Base-by-base conservation (phyloP, 2,113 vertebrate species). In the Girardinichthys multiradiatus region DNA sequence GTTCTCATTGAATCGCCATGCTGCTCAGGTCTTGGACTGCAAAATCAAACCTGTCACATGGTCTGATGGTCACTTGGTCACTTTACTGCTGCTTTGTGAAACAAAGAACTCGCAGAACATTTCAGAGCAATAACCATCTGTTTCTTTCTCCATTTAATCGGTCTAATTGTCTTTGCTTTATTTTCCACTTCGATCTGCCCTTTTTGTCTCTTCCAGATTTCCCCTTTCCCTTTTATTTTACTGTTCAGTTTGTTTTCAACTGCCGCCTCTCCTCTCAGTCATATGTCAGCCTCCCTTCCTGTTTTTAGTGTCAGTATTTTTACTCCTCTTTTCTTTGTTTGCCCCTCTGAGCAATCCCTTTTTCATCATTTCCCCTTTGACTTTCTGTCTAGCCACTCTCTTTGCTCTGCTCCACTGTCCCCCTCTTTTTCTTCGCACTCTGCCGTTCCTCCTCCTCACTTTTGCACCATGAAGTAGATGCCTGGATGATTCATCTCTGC, bases 401-500 rank as follows among this genome's bases (percentile, higher is more conserved):
- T 51, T 65, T 57, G 29, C 58, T 75, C 68, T 77, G 57, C 60
- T 77, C 64, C 57, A 5, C 68, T 73, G 70, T 77, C 70, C 54
- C n/a, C 72, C 77, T 76, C 64, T 2, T 37, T 12, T 69, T 64
- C 39, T 42, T 61, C 57, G 42, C n/a, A 63, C 68, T 77, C 60
- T 48, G 45, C 72, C 74, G 68, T 82, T 59, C 64, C 58, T 77
- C 71, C 74, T 85, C 70, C 69, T 82, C 80, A 76, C 72, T 78
- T 62, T 64, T 86, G 83, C 81, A 77, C 7, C 79, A 84, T 82
- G 72, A 74, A 84, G 72, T 83, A 68, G 78, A 90, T 28, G 54
- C 68, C 80, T 69, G 70, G 79, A 81, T 89, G 87, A 87, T 78
- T 87, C 78, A 88, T 86, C 72, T 74, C 65, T 77, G 71, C 84